Evolutionary conservation across 2,797 vertebrate genomes (phyloP).

Genomic region (Lates japonicus): DNA sequence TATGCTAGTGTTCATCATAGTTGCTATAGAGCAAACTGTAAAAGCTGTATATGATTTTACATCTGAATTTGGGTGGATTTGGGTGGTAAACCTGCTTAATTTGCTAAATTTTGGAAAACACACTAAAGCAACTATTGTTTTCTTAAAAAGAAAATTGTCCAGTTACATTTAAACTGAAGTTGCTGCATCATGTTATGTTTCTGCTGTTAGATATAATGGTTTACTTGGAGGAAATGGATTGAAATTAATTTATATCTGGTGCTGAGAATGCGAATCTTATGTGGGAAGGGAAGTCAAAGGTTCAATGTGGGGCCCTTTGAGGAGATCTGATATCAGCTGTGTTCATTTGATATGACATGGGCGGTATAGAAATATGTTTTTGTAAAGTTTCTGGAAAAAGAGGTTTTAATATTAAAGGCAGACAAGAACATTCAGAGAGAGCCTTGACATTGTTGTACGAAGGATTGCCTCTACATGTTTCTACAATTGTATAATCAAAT

Average conservation of each 20-base stretch:
- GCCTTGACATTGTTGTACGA: neutral
- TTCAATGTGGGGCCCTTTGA: slow-evolving; percentile 10
- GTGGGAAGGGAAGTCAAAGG: slow-evolving; percentile 1
- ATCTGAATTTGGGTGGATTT: neutral
- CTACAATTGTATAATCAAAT: too few relatives aligned
- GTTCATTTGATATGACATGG: neutral
- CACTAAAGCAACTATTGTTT: neutral
- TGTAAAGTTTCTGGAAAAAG: neutral
- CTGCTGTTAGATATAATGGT: slow-evolving; percentile 1
- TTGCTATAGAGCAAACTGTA: neutral
- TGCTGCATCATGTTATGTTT: slow-evolving; percentile 9
- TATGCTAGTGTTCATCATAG: neutral
- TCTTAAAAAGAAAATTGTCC: neutral
- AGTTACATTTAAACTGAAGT: neutral
- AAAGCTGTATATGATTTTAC: neutral
- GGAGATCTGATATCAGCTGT: neutral
- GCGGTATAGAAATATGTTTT: neutral
- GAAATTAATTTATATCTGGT: slow-evolving; percentile 14
- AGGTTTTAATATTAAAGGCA: neutral
- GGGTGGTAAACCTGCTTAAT: neutral
- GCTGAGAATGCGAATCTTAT: slow-evolving; percentile 14
- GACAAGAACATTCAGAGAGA: neutral
- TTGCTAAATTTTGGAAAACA: neutral
- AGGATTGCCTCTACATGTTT: neutral
- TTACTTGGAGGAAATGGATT: slow-evolving; percentile 10